phyloP scores from a whole-genome alignment of 2,797 vertebrate genomes.

The Aselliscus stoliczkanus region DNA sequence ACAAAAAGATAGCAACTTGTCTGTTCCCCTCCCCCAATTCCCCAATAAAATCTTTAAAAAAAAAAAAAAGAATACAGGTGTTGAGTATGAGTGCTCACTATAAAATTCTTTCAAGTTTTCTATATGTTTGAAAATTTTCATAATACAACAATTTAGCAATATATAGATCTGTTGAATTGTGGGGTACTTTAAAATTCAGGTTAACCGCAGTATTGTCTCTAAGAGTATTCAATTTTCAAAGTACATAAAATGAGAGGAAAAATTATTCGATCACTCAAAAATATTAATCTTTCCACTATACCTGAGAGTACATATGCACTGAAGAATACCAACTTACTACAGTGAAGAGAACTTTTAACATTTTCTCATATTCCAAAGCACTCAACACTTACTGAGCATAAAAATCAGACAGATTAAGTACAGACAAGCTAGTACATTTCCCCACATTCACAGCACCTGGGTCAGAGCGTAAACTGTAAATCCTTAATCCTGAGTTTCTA shows the following conservation, averaged over 20 bases:
- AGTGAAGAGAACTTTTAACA: constrained; percentile 22
- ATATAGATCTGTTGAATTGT: not conserved
- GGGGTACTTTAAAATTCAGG: not conserved
- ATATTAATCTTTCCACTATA: not conserved
- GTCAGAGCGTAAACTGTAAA: not conserved
- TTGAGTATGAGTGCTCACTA: not conserved
- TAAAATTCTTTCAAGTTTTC: constrained; percentile 21
- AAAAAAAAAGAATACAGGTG: constrained; percentile 33
- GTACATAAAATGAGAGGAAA: not conserved
- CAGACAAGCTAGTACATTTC: not conserved
- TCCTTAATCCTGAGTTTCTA: constrained; percentile 9
- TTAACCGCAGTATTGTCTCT: not conserved
- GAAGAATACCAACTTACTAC: not conserved
- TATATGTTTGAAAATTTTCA: constrained; percentile 4
- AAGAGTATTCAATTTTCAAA: constrained; percentile 11
- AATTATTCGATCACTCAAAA: not conserved
- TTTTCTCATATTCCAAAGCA: not conserved
- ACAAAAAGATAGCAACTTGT: too few species aligned
- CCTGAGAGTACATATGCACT: not conserved
- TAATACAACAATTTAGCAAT: not conserved
- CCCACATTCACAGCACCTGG: not conserved
- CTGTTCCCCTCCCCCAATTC: too few species aligned
- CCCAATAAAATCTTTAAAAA: too few species aligned
- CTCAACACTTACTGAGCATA: not conserved
- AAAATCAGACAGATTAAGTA: not conserved